These are phyloP conservation scores for Aurelia aurita DNA, from an alignment of 30 jellyfish, hydroid and myxozoan genomes.

Conservation along the genomic window DNA sequence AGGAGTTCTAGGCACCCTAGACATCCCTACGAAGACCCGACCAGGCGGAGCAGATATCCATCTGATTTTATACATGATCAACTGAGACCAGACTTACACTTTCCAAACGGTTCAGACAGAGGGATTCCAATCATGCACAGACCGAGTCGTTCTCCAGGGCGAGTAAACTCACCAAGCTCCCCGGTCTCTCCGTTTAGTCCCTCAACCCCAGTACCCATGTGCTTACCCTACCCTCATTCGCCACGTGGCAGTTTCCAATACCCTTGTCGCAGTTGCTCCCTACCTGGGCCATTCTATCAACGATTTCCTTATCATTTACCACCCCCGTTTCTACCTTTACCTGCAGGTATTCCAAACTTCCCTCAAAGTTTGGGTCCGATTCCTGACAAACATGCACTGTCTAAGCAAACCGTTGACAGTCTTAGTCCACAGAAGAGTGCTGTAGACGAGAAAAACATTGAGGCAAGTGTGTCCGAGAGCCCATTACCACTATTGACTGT, in stretches of 20 bases:
- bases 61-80: too few relatives aligned
- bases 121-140: background rate
- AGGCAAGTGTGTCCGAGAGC: background rate
- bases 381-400: background rate
- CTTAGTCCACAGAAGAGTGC: background rate
- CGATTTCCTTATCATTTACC: constrained; percentile 34
- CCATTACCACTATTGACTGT: background rate
- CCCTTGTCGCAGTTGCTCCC: constrained; percentile 52
- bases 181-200: constrained; percentile 63
- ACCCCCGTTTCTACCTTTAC: constrained; percentile 13
- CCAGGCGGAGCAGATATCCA: too few relatives aligned
- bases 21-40: too few relatives aligned
- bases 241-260: constrained; percentile 8
- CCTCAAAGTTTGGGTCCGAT: background rate
- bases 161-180: constrained; percentile 28
- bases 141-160: constrained; percentile 28
- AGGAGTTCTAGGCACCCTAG: too few relatives aligned
- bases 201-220: constrained; percentile 61
- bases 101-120: background rate
- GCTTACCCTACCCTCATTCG: constrained; percentile 28
- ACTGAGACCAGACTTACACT: too few relatives aligned
- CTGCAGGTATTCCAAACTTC: constrained; percentile 9
- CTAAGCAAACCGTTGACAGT: background rate
- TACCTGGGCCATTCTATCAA: constrained; percentile 48
- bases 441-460: background rate